A percentile compares a stretch with the other conserved stretches of the same genome.
Conservation (phyloP, 2,113 vertebrate species). For the Cairina moschata region DNA sequence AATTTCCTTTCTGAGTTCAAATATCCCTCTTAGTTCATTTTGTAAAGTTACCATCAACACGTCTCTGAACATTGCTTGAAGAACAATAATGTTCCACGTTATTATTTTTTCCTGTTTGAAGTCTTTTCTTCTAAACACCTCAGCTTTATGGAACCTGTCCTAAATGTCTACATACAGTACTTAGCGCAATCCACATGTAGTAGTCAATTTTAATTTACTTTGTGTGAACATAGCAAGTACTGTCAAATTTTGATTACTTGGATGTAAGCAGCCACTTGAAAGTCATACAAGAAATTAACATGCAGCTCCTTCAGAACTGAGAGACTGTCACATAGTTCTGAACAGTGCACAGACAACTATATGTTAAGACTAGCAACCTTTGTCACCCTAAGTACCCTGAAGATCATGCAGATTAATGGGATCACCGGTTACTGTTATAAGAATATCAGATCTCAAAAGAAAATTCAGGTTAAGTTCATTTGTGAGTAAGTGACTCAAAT, state of each 20-base stretch:
- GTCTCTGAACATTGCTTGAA: not conserved
- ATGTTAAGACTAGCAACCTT: not conserved
- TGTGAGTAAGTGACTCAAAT: not conserved
- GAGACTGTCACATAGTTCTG: not conserved
- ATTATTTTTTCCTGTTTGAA: not conserved
- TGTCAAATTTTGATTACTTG: not conserved
- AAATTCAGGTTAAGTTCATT: not conserved
- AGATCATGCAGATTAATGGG: not conserved
- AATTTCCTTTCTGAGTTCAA: conserved; percentile 48
- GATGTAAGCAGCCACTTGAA: not conserved
- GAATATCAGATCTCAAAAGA: not conserved
- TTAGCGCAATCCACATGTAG: not conserved
- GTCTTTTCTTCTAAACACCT: not conserved
- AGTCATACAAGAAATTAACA: not conserved
- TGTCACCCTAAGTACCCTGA: not conserved
- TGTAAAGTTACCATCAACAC: not conserved
- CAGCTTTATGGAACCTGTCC: not conserved
- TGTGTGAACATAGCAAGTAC: not conserved
- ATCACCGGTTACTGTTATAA: not conserved
- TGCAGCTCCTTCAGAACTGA: not conserved
- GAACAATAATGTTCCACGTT: not conserved
- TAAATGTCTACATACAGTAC: not conserved
- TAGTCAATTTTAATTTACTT: not conserved
- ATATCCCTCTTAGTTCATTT: conserved; percentile 19
- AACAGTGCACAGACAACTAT: not conserved